These are phyloP conservation scores for Ceryle rudis DNA, from an alignment of 2,797 vertebrate genomes.

Conservation along the genomic window DNA sequence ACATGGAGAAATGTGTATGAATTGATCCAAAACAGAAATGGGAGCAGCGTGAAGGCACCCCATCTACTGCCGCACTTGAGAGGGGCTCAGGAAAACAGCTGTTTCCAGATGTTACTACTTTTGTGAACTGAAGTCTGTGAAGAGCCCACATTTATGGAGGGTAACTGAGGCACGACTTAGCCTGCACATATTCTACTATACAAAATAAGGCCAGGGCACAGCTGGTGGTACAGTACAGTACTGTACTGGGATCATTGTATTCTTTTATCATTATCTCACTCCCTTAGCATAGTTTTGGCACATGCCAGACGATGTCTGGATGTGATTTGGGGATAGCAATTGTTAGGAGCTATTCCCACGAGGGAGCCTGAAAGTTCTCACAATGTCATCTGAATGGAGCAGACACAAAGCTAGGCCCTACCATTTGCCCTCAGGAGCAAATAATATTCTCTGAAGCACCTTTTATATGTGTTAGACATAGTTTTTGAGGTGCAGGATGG, in stretches of 20 bases:
- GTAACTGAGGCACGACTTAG: background rate
- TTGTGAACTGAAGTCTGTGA: background rate
- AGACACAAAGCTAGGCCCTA: background rate
- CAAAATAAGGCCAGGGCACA: background rate
- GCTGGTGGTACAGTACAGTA: background rate
- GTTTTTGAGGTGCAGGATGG: background rate
- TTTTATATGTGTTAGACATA: background rate
- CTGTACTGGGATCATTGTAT: background rate
- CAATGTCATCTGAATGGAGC: background rate
- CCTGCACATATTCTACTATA: background rate
- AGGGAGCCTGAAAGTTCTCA: background rate
- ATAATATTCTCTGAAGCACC: background rate
- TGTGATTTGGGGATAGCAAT: background rate
- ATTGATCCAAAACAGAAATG: background rate
- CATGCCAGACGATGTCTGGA: background rate
- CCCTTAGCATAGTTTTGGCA: background rate
- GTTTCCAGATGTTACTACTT: background rate
- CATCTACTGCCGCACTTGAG: background rate
- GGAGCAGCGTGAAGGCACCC: background rate
- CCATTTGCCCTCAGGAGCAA: background rate
- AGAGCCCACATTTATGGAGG: rapidly evolving
- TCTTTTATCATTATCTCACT: background rate
- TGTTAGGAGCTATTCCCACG: background rate
- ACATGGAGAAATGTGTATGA: background rate
- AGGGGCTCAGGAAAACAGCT: background rate